Conservation (phyloP, 1,140 invertebrate genomes). For the Rhynchophorus ferrugineus region DNA sequence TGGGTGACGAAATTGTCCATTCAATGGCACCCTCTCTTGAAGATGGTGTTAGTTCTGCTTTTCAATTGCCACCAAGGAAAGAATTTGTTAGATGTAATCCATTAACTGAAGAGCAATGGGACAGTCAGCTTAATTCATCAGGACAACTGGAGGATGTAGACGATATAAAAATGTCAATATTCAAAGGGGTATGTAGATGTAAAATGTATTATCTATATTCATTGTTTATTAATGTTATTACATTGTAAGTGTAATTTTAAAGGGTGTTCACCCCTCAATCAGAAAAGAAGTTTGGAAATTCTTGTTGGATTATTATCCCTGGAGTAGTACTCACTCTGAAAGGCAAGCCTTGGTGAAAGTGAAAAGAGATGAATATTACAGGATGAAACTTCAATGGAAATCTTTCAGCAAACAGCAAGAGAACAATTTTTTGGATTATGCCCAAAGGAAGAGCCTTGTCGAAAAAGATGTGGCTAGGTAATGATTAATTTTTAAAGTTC, state of each 20-base stretch:
- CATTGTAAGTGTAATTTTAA: too few relatives aligned
- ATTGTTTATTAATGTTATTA: slow-evolving; percentile 22
- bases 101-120: slow-evolving; percentile 72
- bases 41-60: slow-evolving; percentile 60
- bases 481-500: not conserved
- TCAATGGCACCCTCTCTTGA: slow-evolving; percentile 55
- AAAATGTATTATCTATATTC: too few relatives aligned
- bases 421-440: slow-evolving; percentile 76
- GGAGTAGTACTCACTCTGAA: slow-evolving; percentile 69
- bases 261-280: slow-evolving; percentile 57
- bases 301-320: slow-evolving; percentile 81
- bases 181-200: slow-evolving; percentile 86
- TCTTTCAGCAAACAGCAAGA: slow-evolving; percentile 84
- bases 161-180: slow-evolving; percentile 72
- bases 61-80: slow-evolving; percentile 50
- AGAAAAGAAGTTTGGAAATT: slow-evolving; percentile 92
- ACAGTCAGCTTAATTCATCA: slow-evolving; percentile 63
- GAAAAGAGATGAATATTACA: slow-evolving; percentile 82
- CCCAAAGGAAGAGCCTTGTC: slow-evolving; percentile 88
- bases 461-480: slow-evolving; percentile 88
- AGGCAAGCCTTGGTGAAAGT: slow-evolving; percentile 59
- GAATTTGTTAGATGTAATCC: slow-evolving; percentile 55
- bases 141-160: slow-evolving; percentile 66
- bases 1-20: slow-evolving; percentile 38
- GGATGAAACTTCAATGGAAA: slow-evolving; percentile 96